Evolutionary conservation across 2,113 vertebrate species (phyloP).

Genomic region (Callipepla californica): DNA sequence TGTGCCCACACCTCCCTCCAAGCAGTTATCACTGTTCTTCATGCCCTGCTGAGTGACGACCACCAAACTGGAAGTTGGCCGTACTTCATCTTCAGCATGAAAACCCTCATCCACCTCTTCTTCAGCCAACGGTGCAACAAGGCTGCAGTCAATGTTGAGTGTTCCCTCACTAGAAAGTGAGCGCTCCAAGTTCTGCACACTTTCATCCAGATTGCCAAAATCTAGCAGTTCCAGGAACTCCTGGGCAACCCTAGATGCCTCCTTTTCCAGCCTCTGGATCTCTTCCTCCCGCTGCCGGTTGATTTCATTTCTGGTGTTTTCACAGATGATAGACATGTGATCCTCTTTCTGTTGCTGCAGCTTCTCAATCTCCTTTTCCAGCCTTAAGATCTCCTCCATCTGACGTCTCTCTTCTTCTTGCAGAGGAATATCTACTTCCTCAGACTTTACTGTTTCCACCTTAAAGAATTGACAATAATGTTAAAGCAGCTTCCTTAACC

Average conservation of each 20-base stretch:
- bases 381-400: conserved; percentile 91
- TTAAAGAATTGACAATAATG: conserved; percentile 20
- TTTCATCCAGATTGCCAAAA: conserved; percentile 83
- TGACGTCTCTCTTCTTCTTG: conserved; percentile 89
- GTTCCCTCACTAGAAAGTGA: conserved; percentile 86
- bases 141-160: conserved; percentile 82
- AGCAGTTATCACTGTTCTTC: conserved; percentile 33
- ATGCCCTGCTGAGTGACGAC: not conserved
- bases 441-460: conserved; percentile 61
- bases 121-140: conserved; percentile 83
- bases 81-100: conserved; percentile 84
- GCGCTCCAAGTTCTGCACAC: conserved; percentile 80
- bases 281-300: conserved; percentile 85
- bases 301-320: conserved; percentile 82
- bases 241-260: conserved; percentile 89
- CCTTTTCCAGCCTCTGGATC: conserved; percentile 88
- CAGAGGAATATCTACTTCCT: conserved; percentile 61
- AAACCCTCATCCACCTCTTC: conserved; percentile 89
- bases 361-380: conserved; percentile 91
- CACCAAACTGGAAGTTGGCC: conserved; percentile 75
- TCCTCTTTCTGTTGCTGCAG: conserved; percentile 88
- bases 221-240: conserved; percentile 91
- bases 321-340: conserved; percentile 85
- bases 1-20: not conserved
- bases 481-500: not conserved